Evolutionary conservation across 2,113 vertebrate species (phyloP), one percentile per base, ranked within the genome.

Genomic region (Gallinago media): DNA sequence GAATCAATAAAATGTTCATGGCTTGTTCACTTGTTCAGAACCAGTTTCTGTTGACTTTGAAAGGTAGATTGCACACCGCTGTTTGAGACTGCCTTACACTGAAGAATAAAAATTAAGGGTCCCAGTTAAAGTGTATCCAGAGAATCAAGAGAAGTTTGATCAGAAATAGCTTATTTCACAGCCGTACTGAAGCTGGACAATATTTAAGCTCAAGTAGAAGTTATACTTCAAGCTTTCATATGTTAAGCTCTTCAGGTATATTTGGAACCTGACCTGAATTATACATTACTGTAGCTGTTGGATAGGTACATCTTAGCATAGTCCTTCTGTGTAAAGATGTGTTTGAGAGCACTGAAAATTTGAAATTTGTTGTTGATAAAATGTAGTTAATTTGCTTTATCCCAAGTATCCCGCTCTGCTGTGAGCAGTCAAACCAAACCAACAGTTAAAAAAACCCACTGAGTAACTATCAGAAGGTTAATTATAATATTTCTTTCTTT

Each of bases 381-480:
- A 47, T 3, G 3, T 19, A 65, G 13, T 32, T 61, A 65, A 75
- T 56, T 79, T 8, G 12, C 47, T 54, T 85, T 72, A 56, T 63
- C 21, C 9, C 11, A 38, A 67, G 26, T 56, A 9, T 1, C 2
- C 6, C 8, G 59, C 13, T 31, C 40, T 42, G 19, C 25, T 82
- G 25, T 42, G 20, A 90, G 15, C 2, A 44, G 12, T 25, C 12
- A 78, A 66, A 59, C 3, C 8, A 90, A 90, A 49, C 1, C 5
- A 91, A 52, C 1, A 19, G 26, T 31, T 62, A 18, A 62, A 32
- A 49, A 42, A 66, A 0, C 0, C 0, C 3, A 6, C 17, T 17
- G 5, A 14, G 8, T 34, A 79, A 34, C 5, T 12, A 29, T 8
- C 2, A 71, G 38, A 62, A 66, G 6, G 8, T 46, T 71, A 74